Conservation (phyloP, 2,113 vertebrate genomes). For the Paramisgurnus dabryanus region DNA sequence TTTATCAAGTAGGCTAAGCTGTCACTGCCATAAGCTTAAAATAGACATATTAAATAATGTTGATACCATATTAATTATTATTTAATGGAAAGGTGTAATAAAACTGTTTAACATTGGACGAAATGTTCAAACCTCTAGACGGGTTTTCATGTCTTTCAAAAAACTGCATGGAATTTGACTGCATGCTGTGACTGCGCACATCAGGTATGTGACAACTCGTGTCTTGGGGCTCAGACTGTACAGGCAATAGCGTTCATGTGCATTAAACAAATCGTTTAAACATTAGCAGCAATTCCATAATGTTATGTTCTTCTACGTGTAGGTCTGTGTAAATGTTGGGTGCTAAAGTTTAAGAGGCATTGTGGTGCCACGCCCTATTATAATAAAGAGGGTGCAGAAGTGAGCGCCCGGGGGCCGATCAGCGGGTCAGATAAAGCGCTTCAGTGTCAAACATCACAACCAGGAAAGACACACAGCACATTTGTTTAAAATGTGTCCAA, state of each 20-base stretch:
- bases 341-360: constrained; percentile 36
- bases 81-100: background rate
- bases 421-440: constrained; percentile 56
- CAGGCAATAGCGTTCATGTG: background rate
- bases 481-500: background rate
- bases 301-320: background rate
- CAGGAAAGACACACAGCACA: constrained; percentile 24
- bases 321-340: constrained; percentile 20
- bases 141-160: constrained; percentile 1
- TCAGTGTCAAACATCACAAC: constrained; percentile 1
- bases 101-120: background rate
- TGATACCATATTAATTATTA: no score
- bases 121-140: background rate
- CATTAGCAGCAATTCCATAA: background rate
- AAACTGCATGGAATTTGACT: constrained; percentile 28
- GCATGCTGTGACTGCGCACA: constrained; percentile 4
- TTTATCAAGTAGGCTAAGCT: no score
- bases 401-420: constrained; percentile 62
- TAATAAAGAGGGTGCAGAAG: constrained; percentile 44
- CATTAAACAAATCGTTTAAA: background rate
- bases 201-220: constrained; percentile 36
- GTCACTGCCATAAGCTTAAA: no score
- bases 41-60: no score
- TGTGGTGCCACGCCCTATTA: constrained; percentile 49
- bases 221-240: background rate